Evolutionary conservation across 2,113 vertebrate genomes (phyloP), one percentile per base, ranked within the genome.

Genomic region (Asarcornis scutulata): DNA sequence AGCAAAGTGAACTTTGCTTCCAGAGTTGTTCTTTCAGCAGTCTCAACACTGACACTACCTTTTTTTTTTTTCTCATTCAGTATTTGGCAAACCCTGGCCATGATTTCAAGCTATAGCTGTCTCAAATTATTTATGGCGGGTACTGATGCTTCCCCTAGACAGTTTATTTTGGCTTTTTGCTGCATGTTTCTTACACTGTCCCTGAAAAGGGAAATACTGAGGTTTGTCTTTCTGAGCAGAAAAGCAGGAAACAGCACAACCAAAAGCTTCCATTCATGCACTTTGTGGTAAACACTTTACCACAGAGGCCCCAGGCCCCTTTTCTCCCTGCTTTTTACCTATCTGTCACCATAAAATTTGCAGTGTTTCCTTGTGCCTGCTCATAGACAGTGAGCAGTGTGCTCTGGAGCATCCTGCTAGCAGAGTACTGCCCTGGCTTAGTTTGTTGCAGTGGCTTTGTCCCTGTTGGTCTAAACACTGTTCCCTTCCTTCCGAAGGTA

Each of bases 11-110:
- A 84, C 77, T 96, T 94, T 86, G 88, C 80, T 95, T 92, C 80
- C 86, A 97, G 95, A 94, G 50, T 36, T 89, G 88, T 86, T 90
- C 86, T 88, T 88, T 81, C 52, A 66, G 66, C 93, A 93, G 90
- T 92, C 83, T 88, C 88, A 40, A 1, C 0, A 2, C 81, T 96
- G 90, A 92, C 77, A 71, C 31, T 86, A 63, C 82, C 89, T 42
- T 89, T 26, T 75, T 1, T 94, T 79, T 84, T 79, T 82, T 79
- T 71, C 80, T 95, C 21, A n/a, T 69, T 48, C 26, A 6, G 1
- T 72, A 50, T 93, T 94, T 96, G 93, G 93, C 76, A 92, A 88
- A 71, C 53, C 52, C 69, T 42, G 15, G 22, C 31, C 1, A 1
- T 81, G 92, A 83, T 86, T 96, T 80, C 73, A 81, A 59, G 69